These are phyloP conservation scores for Gambelia wislizenii DNA, from an alignment of 2,797 vertebrate species.

Conservation along the genomic window DNA sequence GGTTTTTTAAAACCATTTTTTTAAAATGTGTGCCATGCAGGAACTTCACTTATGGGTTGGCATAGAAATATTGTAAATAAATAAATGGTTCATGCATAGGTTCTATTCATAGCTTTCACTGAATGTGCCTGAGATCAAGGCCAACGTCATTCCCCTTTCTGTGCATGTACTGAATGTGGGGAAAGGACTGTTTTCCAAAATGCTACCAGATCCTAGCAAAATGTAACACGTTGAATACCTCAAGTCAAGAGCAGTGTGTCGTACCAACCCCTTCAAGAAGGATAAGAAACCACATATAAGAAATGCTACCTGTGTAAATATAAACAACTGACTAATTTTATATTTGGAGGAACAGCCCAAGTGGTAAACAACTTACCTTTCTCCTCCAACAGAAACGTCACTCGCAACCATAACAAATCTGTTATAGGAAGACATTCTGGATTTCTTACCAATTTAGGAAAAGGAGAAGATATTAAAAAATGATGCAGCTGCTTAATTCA, in stretches of 20 bases:
- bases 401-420: constrained; percentile 15
- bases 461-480: background rate
- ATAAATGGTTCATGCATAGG: background rate
- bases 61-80: no score
- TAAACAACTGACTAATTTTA: background rate
- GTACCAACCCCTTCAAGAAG: background rate
- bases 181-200: background rate
- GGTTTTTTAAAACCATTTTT: background rate
- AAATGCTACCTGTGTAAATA: constrained; percentile 25
- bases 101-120: background rate
- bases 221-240: background rate
- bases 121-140: background rate
- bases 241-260: background rate
- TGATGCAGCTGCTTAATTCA: background rate
- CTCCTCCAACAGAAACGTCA: background rate
- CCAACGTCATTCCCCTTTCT: background rate
- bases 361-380: background rate
- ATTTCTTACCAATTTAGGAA: constrained; percentile 44
- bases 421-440: background rate
- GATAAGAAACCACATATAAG: constrained; percentile 10
- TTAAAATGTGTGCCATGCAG: background rate
- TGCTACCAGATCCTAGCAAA: background rate
- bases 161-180: background rate
- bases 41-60: background rate
- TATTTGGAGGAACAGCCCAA: background rate